Conservation (phyloP, 2,888 invertebrate species). For the Vesta saturnalis region DNA sequence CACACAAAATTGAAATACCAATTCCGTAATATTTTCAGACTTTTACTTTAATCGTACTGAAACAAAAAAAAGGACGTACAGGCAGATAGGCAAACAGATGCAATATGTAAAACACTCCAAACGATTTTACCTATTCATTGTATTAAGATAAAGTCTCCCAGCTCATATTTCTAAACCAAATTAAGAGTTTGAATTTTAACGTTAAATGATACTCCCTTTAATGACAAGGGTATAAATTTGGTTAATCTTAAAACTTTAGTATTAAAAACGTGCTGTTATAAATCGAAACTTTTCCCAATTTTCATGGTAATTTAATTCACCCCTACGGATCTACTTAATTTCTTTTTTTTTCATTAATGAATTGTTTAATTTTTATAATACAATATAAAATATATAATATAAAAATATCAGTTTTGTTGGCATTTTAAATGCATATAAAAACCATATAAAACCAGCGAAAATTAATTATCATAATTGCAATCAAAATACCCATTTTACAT, state of each 20-base stretch:
- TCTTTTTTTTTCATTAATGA: background rate
- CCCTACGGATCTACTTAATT: background rate
- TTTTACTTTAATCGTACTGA: too few species aligned
- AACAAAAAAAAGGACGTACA: too few species aligned
- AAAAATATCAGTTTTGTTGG: background rate
- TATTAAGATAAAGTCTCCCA: too few species aligned
- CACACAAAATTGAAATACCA: constrained; percentile 1
- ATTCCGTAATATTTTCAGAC: background rate
- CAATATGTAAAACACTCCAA: too few species aligned
- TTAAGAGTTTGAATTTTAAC: background rate
- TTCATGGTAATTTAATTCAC: background rate
- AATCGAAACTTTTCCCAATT: background rate
- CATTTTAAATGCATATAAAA: background rate
- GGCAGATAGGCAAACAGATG: too few species aligned
- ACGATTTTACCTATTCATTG: too few species aligned
- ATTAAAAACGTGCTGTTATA: background rate
- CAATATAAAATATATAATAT: too few species aligned
- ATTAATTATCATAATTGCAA: too few species aligned
- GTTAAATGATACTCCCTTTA: background rate
- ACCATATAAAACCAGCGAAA: too few species aligned
- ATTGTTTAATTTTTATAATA: background rate
- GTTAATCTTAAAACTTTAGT: background rate
- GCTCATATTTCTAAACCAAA: background rate
- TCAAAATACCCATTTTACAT: too few species aligned
- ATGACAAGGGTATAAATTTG: background rate